Evolutionary conservation across 2,113 vertebrate genomes (phyloP).

Genomic region (Tragelaphus strepsiceros): DNA sequence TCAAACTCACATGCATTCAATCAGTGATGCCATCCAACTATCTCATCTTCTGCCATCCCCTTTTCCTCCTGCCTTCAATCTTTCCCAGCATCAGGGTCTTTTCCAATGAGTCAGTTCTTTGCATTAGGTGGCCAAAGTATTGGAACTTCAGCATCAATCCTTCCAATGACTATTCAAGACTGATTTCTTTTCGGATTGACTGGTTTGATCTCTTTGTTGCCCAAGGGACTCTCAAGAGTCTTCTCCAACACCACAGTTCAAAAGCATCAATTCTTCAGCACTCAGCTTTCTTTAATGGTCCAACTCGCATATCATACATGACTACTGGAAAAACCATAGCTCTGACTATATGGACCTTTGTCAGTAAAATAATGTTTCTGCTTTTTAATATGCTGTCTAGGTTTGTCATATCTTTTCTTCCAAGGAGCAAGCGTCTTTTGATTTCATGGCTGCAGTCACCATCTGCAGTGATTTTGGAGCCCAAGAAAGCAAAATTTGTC

Average conservation of each 20-base stretch:
- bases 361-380: background rate
- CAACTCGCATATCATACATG: accelerated
- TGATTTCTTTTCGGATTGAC: background rate
- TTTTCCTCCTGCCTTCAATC: background rate
- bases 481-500: background rate
- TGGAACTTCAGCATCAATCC: background rate
- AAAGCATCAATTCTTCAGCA: background rate
- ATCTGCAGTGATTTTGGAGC: background rate
- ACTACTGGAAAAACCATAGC: background rate
- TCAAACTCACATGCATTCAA: background rate
- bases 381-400: background rate
- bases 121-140: background rate
- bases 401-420: background rate
- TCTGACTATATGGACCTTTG: background rate
- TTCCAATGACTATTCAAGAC: background rate
- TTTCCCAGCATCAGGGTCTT: background rate
- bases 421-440: background rate
- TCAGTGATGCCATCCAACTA: background rate
- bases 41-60: background rate
- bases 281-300: background rate
- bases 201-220: background rate
- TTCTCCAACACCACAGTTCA: background rate
- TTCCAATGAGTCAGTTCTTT: background rate
- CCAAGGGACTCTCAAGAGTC: background rate
- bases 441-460: background rate